Base-by-base conservation (phyloP, 1,140 invertebrate species). In the Drosophila erecta region DNA sequence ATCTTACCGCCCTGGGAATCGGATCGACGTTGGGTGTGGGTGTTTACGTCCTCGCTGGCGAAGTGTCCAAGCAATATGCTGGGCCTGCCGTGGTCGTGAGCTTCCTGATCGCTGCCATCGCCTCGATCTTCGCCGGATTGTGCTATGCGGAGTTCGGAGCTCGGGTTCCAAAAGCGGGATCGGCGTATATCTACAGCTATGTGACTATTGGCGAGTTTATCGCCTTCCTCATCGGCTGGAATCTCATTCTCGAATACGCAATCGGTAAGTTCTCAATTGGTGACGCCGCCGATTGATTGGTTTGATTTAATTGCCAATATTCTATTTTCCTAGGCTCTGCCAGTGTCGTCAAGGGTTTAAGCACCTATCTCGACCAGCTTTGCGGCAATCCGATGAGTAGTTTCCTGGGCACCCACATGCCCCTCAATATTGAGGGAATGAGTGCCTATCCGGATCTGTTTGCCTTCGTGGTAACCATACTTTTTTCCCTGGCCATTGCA, bases 31-130 rank as follows among this genome's bases (percentile, higher is more conserved):
- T 99, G 1, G 98, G 97, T 0, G 94, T 98, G 8, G 97, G 98
- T 2, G 97, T 98, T n/a, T 99, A 98, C 92, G 97, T 98, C 3
- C 93, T 98, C 17, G 97, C 97, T 7, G 98, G 97, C 14, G 95
- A 96, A 47, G 97, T 98, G 0, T 97, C 97, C 12, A 96, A 95
- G 92, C 94, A 95, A 14, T 95, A 95, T 7, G 96, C 97, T 0
- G 98, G 98, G 1, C 97, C 97, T 1, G 95, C 97, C 0, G 97
- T 98, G 4, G 95, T 96, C 38, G 80, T 98, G 6, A 98, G 97
- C 17, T 98, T 98, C 90, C 92, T 98, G 8, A 95, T 98, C 3
- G 97, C 97, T 1, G 97, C 97, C 15, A 92, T 98, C 5, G 97
- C 97, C 11, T 98, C 97, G 3, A 95, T 96, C 6, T 95, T 98